Base-by-base conservation (phyloP, 2,888 invertebrate species). In the Bruchidius siliquastri region DNA sequence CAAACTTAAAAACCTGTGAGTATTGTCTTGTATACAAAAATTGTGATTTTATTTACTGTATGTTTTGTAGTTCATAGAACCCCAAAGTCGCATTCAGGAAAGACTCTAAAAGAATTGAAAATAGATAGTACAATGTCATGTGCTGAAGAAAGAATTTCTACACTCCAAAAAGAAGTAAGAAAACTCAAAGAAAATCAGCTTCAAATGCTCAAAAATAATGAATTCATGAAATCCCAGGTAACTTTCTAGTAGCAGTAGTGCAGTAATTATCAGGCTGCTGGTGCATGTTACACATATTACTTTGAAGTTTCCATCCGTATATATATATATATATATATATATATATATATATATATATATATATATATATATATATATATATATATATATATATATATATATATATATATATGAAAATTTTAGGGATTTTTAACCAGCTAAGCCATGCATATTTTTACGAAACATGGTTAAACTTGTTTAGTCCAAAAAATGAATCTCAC, bases 1-100 rank as follows among this genome's bases (percentile, higher is more conserved):
- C 84, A 72, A 83, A 86, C 80, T 72, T 77, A 76, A 78, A 80
- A 83, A 72, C 87, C 88, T 76, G 83, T 93, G 68, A 90, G 92
- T 82, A 89, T 89, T 71, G 72, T 74, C 20, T 26, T n/a, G 8
- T 68, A 2, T n/a, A 21, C 22, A 21, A 1, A 68, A 1, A 68
- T 68, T 49, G 6, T 49, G 18, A 49, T 49, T 1, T 49, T 49
- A 49, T 49, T 49, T 4, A 26, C 8, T 49, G 18, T 49, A 49
- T 49, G 13, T 49, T 49, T 49, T 49, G 1, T 49, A 49, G 49
- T 13, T 4, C 3, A 4, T 49, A 49, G 49, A 18, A 49, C 1
- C 18, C 18, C 49, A 49, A 49, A 13, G 18, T 13, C 49, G 13
- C 13, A 3, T 13, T 18, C 13, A 49, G 18, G 49, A 18, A 4